Evolutionary conservation across 2,888 invertebrate species (phyloP).

Genomic region (Heliconius erato): DNA sequence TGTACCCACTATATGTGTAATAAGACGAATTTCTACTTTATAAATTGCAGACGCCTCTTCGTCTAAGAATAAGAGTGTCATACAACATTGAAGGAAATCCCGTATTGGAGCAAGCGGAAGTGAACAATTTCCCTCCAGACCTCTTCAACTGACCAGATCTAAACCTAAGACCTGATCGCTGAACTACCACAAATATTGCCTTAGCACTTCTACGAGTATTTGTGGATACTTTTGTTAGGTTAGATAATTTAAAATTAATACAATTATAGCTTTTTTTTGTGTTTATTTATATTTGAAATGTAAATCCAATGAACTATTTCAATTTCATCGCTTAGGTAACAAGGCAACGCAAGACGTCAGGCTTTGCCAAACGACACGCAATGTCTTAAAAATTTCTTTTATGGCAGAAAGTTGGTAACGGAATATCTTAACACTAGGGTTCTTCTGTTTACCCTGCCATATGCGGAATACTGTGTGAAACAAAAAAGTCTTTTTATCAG

Average conservation of each 20-base stretch:
- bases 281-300: not conserved
- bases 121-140: slow-evolving; percentile 93
- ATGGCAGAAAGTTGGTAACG: not conserved
- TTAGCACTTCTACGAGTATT: slow-evolving; percentile 3
- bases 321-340: not conserved
- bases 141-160: slow-evolving; percentile 88
- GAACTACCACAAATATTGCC: slow-evolving; percentile 10
- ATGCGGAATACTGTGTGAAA: too few species aligned
- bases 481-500: too few species aligned
- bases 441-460: not conserved
- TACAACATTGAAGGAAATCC: slow-evolving; percentile 93
- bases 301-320: not conserved
- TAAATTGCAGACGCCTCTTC: slow-evolving; percentile 89
- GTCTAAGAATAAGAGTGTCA: slow-evolving; percentile 96
- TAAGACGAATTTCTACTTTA: not conserved
- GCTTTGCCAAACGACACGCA: not conserved
- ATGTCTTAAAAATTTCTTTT: not conserved
- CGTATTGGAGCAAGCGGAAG: slow-evolving; percentile 96
- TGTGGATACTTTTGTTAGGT: not conserved
- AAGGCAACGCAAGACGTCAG: not conserved
- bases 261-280: not conserved
- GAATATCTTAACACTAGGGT: not conserved
- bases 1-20: too few species aligned
- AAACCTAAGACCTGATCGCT: slow-evolving; percentile 39
- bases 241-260: not conserved